Evolutionary conservation across 1,140 invertebrate genomes (phyloP).

Genomic region (Nebria ingens): DNA sequence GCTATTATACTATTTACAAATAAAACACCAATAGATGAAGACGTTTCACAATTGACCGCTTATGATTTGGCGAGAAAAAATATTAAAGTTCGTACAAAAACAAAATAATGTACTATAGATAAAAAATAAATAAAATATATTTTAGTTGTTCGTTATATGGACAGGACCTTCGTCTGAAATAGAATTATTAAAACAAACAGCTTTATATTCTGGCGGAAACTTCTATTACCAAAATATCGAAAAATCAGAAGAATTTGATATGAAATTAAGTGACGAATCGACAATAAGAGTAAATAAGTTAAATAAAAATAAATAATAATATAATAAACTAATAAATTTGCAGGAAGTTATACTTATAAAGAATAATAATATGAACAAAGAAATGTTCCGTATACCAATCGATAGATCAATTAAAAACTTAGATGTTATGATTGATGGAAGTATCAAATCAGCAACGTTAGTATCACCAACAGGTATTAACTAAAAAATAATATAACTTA

Average conservation of each 20-base stretch:
- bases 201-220: too few relatives aligned
- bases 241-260: too few relatives aligned
- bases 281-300: too few relatives aligned
- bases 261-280: too few relatives aligned
- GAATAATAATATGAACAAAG: background rate
- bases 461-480: background rate
- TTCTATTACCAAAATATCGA: too few relatives aligned
- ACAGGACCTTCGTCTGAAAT: too few relatives aligned
- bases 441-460: background rate
- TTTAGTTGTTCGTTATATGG: too few relatives aligned
- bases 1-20: constrained; percentile 18
- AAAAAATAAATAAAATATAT: too few relatives aligned
- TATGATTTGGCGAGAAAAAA: constrained; percentile 14
- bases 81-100: constrained; percentile 14
- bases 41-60: constrained; percentile 19
- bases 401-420: background rate
- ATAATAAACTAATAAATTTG: too few relatives aligned
- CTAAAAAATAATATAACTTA: background rate
- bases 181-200: too few relatives aligned
- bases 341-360: background rate
- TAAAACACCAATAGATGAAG: constrained; percentile 16
- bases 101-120: too few relatives aligned
- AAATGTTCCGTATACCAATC: background rate
- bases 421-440: background rate
- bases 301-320: too few relatives aligned